These are phyloP conservation scores for Allacma fusca DNA, from an alignment of 2,888 invertebrate genomes.

Conservation along the genomic window DNA sequence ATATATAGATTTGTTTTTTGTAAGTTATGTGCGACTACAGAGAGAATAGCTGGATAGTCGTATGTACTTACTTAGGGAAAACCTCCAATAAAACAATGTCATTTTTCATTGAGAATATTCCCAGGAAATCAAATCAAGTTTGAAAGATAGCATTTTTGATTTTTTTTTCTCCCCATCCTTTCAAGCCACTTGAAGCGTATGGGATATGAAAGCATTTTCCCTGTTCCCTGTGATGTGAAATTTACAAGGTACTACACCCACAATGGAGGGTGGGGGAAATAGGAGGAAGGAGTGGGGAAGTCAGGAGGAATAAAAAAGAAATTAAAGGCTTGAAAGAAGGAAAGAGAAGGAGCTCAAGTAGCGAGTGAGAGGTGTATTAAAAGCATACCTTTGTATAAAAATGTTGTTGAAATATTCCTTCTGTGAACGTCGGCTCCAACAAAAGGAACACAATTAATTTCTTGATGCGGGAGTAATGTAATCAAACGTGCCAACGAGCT, in stretches of 20 bases:
- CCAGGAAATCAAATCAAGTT: slow-evolving; percentile 38
- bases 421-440: neutral
- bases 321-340: neutral
- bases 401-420: slow-evolving; percentile 7
- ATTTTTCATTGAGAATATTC: slow-evolving; percentile 10
- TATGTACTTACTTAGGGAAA: too few species aligned
- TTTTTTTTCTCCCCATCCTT: neutral
- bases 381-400: slow-evolving; percentile 7
- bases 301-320: slow-evolving; percentile 5
- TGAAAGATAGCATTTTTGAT: neutral
- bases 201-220: slow-evolving; percentile 1
- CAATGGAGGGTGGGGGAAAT: neutral
- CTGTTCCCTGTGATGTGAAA: neutral
- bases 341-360: neutral
- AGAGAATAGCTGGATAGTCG: neutral
- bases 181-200: neutral
- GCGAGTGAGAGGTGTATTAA: neutral
- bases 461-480: slow-evolving; percentile 24
- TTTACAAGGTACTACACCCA: neutral
- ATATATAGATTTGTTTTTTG: too few species aligned
- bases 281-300: neutral
- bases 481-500: slow-evolving; percentile 24
- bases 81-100: neutral
- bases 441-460: slow-evolving; percentile 27
- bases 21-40: too few species aligned